phyloP scores from a whole-genome alignment of 2,888 invertebrate genomes.

The Heterodera filipjevi region DNA sequence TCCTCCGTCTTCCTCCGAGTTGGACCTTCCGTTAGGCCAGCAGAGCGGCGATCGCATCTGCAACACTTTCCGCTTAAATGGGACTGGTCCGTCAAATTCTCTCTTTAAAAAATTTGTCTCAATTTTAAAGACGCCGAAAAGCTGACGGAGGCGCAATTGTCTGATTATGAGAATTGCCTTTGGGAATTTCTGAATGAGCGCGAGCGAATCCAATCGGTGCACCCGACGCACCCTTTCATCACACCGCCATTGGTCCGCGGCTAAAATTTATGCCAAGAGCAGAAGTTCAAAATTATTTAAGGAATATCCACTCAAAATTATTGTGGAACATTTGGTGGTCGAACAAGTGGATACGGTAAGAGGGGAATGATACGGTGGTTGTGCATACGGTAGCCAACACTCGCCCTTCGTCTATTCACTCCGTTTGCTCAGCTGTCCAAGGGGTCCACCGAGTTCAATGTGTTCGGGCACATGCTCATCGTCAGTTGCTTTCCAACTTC shows the following conservation, averaged over 20 bases:
- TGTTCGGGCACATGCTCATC: constrained; percentile 55
- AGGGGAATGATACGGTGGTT: constrained; percentile 8
- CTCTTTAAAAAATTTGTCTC: neutral
- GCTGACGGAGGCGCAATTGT: constrained; percentile 32
- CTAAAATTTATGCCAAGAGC: neutral
- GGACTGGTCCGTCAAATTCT: neutral
- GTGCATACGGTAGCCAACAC: neutral
- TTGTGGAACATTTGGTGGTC: constrained; percentile 41
- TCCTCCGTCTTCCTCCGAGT: neutral
- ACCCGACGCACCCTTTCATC: constrained; percentile 25
- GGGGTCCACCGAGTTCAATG: constrained; percentile 54
- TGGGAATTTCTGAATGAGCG: constrained; percentile 53
- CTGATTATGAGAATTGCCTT: constrained; percentile 53
- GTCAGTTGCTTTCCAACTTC: constrained; percentile 33
- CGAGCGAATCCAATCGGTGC: constrained; percentile 35
- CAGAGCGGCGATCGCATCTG: neutral
- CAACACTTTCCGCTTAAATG: neutral
- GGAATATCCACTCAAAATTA: constrained; percentile 48
- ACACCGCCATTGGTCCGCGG: constrained; percentile 43
- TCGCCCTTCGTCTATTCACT: neutral
- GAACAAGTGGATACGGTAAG: constrained; percentile 41
- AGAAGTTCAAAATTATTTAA: neutral
- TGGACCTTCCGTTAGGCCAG: neutral
- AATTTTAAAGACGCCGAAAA: constrained; percentile 24
- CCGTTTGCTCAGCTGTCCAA: constrained; percentile 42